Conservation (phyloP, 2,797 vertebrate genomes). For the Crenuchus spilurus region DNA sequence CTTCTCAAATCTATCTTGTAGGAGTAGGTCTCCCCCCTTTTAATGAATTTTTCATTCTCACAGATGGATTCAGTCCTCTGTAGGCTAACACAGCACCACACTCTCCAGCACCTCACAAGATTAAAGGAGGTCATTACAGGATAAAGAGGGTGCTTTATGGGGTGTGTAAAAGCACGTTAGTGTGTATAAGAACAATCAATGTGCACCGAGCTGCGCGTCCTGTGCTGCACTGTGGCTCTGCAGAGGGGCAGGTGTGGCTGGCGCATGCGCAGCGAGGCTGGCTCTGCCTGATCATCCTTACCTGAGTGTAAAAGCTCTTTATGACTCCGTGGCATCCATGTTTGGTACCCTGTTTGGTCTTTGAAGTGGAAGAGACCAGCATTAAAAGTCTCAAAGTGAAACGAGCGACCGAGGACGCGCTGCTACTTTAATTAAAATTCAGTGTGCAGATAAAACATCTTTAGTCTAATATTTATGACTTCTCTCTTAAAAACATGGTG, state of each 20-base stretch:
- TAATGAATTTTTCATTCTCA: conserved; percentile 40
- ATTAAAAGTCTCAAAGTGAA: no score
- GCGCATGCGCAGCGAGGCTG: background rate
- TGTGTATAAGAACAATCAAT: background rate
- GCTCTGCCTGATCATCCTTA: background rate
- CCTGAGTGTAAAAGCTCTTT: background rate
- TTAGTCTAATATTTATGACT: no score
- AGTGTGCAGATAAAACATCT: no score
- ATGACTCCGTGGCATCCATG: no score
- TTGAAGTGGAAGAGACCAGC: no score
- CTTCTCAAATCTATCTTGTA: conserved; percentile 16
- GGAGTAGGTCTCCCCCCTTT: conserved; percentile 9
- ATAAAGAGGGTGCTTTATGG: conserved; percentile 33
- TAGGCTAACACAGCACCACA: conserved; percentile 40
- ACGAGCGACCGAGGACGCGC: no score
- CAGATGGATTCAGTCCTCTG: conserved; percentile 38
- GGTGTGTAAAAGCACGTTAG: conserved; percentile 28
- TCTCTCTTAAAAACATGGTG: no score
- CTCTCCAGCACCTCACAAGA: conserved; percentile 39
- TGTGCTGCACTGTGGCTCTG: conserved; percentile 7
- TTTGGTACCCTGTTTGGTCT: no score
- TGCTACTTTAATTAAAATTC: no score
- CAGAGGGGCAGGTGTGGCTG: conserved; percentile 14
- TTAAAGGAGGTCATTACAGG: conserved; percentile 45
- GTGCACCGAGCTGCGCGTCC: background rate